Evolutionary conservation across 2,797 vertebrate species (phyloP).

Genomic region (Chaetodon trifasciatus): DNA sequence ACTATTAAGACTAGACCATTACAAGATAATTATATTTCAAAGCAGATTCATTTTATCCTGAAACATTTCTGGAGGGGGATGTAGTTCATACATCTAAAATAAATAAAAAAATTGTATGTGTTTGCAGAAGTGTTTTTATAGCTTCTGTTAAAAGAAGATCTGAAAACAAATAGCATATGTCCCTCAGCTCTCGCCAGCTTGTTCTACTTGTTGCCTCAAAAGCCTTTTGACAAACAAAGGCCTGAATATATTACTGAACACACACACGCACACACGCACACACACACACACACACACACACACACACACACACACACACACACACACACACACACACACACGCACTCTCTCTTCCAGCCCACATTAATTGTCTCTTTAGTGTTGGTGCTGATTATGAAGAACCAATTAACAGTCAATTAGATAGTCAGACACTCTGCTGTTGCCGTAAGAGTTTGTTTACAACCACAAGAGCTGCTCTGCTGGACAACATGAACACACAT

Average conservation of each 20-base stretch:
- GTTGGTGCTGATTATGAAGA: conserved; percentile 57
- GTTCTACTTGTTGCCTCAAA: conserved; percentile 50
- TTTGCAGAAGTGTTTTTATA: neutral
- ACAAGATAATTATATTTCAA: neutral
- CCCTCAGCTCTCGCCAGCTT: conserved; percentile 37
- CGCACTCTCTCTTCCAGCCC: conserved; percentile 27
- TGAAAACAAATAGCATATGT: conserved; percentile 2
- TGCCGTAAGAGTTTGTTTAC: neutral
- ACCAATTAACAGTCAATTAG: conserved; percentile 59
- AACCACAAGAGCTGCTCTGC: neutral
- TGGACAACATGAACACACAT: neutral
- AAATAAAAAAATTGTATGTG: neutral
- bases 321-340: conserved; percentile 14
- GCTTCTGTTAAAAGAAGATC: neutral
- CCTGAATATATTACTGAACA: conserved; percentile 60
- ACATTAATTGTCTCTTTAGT: conserved; percentile 61
- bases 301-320: conserved; percentile 7
- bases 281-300: conserved; percentile 8
- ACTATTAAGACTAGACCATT: too few species aligned
- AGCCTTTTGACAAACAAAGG: conserved; percentile 66
- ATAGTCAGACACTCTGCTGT: conserved; percentile 31
- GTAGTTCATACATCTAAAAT: neutral
- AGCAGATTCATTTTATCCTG: neutral
- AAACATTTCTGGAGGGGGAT: neutral
- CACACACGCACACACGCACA: conserved; percentile 12